These are phyloP conservation scores for Patella ulyssiponensis DNA, from an alignment of 2,888 invertebrate genomes.

Conservation along the genomic window DNA sequence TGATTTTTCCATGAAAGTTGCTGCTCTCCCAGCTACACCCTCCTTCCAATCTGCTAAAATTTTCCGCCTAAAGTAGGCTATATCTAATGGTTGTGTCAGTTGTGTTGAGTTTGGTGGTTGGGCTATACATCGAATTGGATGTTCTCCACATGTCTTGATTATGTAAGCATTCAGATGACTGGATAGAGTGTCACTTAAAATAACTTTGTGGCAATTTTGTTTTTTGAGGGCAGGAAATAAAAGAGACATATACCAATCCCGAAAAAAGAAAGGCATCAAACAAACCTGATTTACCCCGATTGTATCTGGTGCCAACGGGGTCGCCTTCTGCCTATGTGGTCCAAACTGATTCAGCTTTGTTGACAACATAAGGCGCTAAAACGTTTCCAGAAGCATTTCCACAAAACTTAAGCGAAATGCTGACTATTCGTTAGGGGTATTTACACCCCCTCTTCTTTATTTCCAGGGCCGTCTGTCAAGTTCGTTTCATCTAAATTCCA, in stretches of 20 bases:
- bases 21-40: slow-evolving; percentile 1
- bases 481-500: slow-evolving; percentile 69
- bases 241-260: slow-evolving; percentile 62
- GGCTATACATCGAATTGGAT: slow-evolving; percentile 63
- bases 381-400: slow-evolving; percentile 66
- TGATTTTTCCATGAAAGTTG: not conserved
- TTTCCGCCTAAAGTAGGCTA: slow-evolving; percentile 35
- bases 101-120: slow-evolving; percentile 45
- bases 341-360: slow-evolving; percentile 71
- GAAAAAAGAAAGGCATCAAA: slow-evolving; percentile 56
- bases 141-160: slow-evolving; percentile 60
- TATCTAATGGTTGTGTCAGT: slow-evolving; percentile 45
- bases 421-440: slow-evolving; percentile 64
- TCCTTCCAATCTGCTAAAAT: slow-evolving; percentile 28
- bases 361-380: slow-evolving; percentile 71
- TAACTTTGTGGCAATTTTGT: too few relatives aligned
- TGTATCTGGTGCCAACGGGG: slow-evolving; percentile 67
- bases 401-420: slow-evolving; percentile 68
- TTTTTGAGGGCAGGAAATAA: slow-evolving; percentile 5
- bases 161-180: slow-evolving; percentile 21
- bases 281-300: slow-evolving; percentile 67
- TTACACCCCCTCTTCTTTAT: slow-evolving; percentile 36
- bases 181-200: too few relatives aligned
- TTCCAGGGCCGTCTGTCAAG: slow-evolving; percentile 66
- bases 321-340: slow-evolving; percentile 70